Conservation (phyloP, 2,888 invertebrate species). For the Maniola hyperantus region DNA sequence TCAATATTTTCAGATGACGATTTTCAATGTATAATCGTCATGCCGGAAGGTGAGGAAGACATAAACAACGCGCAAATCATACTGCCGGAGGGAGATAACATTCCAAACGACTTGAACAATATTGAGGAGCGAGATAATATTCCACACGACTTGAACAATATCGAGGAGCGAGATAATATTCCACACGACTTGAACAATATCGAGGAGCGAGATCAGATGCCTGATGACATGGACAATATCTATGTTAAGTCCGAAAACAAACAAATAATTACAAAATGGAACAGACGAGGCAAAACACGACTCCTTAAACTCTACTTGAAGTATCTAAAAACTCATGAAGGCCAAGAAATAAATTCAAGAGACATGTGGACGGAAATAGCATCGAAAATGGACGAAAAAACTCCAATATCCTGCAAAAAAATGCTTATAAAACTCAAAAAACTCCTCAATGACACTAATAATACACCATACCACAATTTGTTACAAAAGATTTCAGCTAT, state of each 20-base stretch:
- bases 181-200: too few relatives aligned
- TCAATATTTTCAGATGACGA: constrained; percentile 65
- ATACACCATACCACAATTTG: constrained; percentile 49
- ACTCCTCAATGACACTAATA: constrained; percentile 42
- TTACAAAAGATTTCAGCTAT: constrained; percentile 58
- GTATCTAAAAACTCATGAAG: constrained; percentile 58
- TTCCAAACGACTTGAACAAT: constrained; percentile 28
- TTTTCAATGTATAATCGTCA: constrained; percentile 71
- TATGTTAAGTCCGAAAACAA: constrained; percentile 31
- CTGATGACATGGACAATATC: constrained; percentile 27
- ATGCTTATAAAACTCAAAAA: constrained; percentile 63
- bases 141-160: too few relatives aligned
- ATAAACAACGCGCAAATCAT: constrained; percentile 54
- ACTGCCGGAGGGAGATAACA: constrained; percentile 43
- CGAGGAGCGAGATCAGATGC: constrained; percentile 41
- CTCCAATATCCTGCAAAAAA: constrained; percentile 57
- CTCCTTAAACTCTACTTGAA: constrained; percentile 62
- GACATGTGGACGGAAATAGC: constrained; percentile 69
- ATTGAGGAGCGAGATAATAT: too few relatives aligned
- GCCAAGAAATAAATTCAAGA: constrained; percentile 54
- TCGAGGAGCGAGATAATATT: too few relatives aligned
- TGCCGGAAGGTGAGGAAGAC: constrained; percentile 71
- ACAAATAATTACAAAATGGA: constrained; percentile 56
- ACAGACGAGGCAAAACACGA: constrained; percentile 57
- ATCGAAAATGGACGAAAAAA: constrained; percentile 55